Percentiles rank a stretch among this genome's conserved stretches.
These are phyloP conservation scores for Halcyon smyrnensis DNA, from an alignment of 2,797 vertebrate genomes.

Conservation along the genomic window DNA sequence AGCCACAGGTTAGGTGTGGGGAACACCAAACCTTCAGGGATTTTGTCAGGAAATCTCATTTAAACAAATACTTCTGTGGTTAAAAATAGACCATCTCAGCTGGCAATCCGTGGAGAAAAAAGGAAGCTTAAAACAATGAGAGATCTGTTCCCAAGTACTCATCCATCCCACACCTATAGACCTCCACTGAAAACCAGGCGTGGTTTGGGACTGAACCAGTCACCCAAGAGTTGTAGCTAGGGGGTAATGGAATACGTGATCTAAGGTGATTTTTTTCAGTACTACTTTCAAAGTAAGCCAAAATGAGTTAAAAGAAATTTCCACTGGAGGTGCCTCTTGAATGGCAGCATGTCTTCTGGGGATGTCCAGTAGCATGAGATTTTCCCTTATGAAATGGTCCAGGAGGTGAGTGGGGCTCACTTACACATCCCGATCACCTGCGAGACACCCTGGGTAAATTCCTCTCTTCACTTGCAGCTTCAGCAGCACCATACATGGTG, in stretches of 20 bases:
- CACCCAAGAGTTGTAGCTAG: too few species aligned
- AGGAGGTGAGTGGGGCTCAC: not conserved
- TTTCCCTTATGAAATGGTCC: not conserved
- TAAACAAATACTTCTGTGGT: constrained; percentile 6
- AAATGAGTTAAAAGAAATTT: not conserved
- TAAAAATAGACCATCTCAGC: constrained; percentile 8
- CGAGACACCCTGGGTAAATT: not conserved
- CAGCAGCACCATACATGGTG: fast-evolving
- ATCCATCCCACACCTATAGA: not conserved
- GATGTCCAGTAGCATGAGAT: not conserved
- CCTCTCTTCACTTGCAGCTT: not conserved
- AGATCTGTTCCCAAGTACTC: not conserved
- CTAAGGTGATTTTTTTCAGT: not conserved
- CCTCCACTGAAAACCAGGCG: not conserved
- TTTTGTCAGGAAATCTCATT: constrained; percentile 11
- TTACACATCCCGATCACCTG: not conserved
- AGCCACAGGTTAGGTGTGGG: not conserved
- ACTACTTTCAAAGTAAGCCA: not conserved
- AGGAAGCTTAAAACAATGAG: not conserved
- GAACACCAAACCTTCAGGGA: not conserved
- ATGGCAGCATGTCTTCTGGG: not conserved
- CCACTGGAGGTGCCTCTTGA: not conserved
- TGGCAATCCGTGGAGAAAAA: not conserved
- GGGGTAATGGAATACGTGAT: not conserved
- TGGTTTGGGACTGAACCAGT: too few species aligned